These are phyloP conservation scores for Caradrina clavipalpis DNA, from an alignment of 2,888 invertebrate species.

Conservation along the genomic window DNA sequence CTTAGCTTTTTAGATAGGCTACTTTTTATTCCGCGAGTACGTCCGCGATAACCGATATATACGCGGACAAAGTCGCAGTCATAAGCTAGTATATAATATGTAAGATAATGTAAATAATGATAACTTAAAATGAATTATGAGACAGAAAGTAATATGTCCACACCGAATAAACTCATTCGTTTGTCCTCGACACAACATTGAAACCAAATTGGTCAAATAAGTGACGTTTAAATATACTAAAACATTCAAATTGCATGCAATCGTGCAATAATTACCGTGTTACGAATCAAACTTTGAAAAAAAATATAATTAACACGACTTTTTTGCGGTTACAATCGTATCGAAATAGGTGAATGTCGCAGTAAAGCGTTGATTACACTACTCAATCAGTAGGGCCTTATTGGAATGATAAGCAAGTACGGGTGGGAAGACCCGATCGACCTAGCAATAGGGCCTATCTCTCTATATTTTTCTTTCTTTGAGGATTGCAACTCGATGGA, in stretches of 20 bases:
- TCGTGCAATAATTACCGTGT: slow-evolving; percentile 45
- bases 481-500: no score
- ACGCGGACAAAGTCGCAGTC: no score
- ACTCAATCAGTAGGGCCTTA: no score
- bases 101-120: background rate
- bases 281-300: slow-evolving; percentile 37
- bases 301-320: slow-evolving; percentile 46
- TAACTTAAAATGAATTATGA: slow-evolving; percentile 17
- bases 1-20: no score
- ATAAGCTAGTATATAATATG: background rate
- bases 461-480: no score
- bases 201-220: slow-evolving; percentile 53
- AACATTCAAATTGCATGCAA: slow-evolving; percentile 55
- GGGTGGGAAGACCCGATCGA: no score
- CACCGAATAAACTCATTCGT: slow-evolving; percentile 27
- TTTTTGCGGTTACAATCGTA: slow-evolving; percentile 24
- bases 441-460: no score
- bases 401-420: no score
- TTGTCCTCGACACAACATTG: slow-evolving; percentile 57
- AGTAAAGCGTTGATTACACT: no score
- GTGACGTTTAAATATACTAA: slow-evolving; percentile 54
- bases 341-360: slow-evolving; percentile 57
- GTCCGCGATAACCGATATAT: no score
- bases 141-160: slow-evolving; percentile 24
- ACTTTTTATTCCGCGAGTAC: no score